Evolutionary conservation across 2,888 invertebrate species (phyloP).

Genomic region (Selenia dentaria): DNA sequence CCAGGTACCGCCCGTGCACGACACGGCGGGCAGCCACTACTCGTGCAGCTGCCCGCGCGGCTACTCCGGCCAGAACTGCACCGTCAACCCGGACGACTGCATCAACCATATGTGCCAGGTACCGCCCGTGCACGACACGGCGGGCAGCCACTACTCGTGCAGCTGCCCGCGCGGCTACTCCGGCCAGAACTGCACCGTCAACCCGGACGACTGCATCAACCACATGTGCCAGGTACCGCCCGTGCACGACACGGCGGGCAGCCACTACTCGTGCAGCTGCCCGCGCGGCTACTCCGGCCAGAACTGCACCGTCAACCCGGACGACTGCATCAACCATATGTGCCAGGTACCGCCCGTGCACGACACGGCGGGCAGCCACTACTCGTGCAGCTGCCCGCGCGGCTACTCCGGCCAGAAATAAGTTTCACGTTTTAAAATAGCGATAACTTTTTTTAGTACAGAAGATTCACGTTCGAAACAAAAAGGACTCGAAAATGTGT

Average conservation of each 20-base stretch:
- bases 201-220: slow-evolving; percentile 97
- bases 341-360: slow-evolving; percentile 98
- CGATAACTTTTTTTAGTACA: too few relatives aligned
- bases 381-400: slow-evolving; percentile 93
- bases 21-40: slow-evolving; percentile 96
- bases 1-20: slow-evolving; percentile 96
- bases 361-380: slow-evolving; percentile 95
- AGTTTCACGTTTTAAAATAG: too few relatives aligned
- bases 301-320: slow-evolving; percentile 97
- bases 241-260: slow-evolving; percentile 96
- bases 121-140: slow-evolving; percentile 97
- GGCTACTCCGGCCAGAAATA: slow-evolving; percentile 97
- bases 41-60: slow-evolving; percentile 94
- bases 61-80: slow-evolving; percentile 97
- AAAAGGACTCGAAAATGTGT: too few relatives aligned
- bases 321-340: slow-evolving; percentile 97
- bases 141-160: slow-evolving; percentile 94
- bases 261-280: slow-evolving; percentile 95
- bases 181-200: slow-evolving; percentile 96
- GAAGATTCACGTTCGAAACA: too few relatives aligned
- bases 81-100: slow-evolving; percentile 97
- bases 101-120: slow-evolving; percentile 97
- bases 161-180: slow-evolving; percentile 94
- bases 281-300: slow-evolving; percentile 94
- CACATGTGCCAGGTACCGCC: slow-evolving; percentile 98